Evolutionary conservation across 2,113 vertebrate genomes (phyloP).

Genomic region (Callipepla squamata): DNA sequence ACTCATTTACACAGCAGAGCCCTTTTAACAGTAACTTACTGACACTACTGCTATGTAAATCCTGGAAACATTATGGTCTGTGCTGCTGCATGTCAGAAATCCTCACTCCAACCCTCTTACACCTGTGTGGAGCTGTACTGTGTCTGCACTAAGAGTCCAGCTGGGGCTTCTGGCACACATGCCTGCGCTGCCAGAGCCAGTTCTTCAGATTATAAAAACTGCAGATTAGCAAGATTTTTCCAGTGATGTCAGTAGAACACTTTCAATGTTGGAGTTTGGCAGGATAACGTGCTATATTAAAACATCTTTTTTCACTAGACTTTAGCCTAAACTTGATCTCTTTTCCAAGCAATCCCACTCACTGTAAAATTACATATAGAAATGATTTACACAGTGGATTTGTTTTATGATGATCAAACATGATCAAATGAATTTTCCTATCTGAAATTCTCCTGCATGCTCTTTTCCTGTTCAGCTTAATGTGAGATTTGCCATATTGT

Average conservation of each 20-base stretch:
- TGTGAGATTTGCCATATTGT: neutral
- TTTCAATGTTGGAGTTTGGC: slow-evolving; percentile 19
- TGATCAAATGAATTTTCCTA: neutral
- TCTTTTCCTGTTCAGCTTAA: neutral
- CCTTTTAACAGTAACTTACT: neutral
- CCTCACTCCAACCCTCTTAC: neutral
- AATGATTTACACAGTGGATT: neutral
- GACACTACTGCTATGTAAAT: neutral
- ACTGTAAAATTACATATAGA: neutral
- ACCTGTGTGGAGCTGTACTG: neutral
- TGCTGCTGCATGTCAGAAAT: neutral
- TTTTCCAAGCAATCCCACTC: slow-evolving; percentile 30
- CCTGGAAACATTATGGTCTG: neutral
- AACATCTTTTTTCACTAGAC: slow-evolving; percentile 40
- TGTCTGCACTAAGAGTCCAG: neutral
- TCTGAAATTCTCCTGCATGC: neutral
- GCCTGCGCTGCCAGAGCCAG: neutral
- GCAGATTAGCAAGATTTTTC: slow-evolving; percentile 45
- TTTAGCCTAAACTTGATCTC: slow-evolving; percentile 19
- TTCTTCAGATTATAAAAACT: slow-evolving; percentile 15
- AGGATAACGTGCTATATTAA: slow-evolving; percentile 26
- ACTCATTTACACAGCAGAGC: neutral
- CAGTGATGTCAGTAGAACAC: slow-evolving; percentile 58
- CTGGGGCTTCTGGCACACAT: slow-evolving; percentile 6
- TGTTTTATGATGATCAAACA: neutral